Evolutionary conservation across 2,797 vertebrate genomes (phyloP).

Genomic region (Coreius guichenoti): DNA sequence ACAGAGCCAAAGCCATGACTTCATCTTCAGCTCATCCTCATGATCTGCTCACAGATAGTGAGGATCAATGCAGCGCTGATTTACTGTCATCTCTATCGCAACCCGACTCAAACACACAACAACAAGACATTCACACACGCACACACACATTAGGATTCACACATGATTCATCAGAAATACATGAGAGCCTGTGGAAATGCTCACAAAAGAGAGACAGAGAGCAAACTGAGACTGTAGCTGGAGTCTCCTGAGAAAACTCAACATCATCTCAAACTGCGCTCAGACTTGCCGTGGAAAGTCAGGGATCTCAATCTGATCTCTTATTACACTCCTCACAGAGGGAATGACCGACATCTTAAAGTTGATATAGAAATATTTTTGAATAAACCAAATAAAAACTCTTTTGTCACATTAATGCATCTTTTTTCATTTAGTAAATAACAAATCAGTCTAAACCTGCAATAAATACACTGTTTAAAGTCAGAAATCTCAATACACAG

Average conservation of each 20-base stretch:
- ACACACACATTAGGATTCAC: background rate
- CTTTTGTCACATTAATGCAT: background rate
- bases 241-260: background rate
- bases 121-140: constrained; percentile 1
- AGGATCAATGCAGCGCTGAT: background rate
- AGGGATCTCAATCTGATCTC: background rate
- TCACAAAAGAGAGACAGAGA: background rate
- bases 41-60: background rate
- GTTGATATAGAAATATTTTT: background rate
- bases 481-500: too few species aligned
- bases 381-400: background rate
- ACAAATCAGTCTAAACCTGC: background rate
- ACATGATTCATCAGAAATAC: background rate
- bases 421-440: background rate
- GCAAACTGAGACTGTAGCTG: background rate
- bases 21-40: background rate
- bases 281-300: background rate
- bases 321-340: background rate
- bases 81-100: constrained; percentile 44
- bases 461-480: background rate
- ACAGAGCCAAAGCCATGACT: background rate
- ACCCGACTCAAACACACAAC: constrained; percentile 31
- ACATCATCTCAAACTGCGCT: background rate
- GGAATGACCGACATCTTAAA: background rate
- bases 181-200: background rate